These are phyloP conservation scores for Lepidocyrtinus sp. DNA, from an alignment of 2,888 invertebrate genomes.

Conservation along the genomic window DNA sequence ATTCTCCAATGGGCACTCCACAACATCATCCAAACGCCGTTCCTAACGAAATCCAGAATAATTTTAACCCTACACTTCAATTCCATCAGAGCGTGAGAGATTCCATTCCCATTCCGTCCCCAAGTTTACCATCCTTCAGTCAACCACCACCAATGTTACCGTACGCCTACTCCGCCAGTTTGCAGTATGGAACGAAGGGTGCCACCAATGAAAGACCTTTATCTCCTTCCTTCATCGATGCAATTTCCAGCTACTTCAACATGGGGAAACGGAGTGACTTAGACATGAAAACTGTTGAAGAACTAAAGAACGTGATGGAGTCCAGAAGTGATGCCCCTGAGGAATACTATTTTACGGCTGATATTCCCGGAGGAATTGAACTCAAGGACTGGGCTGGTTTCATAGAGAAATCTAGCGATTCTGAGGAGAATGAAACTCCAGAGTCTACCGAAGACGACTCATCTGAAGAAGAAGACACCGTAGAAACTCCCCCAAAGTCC, in stretches of 20 bases:
- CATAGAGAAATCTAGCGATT: not conserved
- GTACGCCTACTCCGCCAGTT: slow-evolving; percentile 24
- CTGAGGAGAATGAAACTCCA: not conserved
- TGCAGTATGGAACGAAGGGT: not conserved
- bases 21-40: slow-evolving; percentile 18
- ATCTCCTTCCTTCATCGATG: slow-evolving; percentile 26
- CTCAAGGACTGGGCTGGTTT: not conserved
- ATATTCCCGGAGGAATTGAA: too few relatives aligned
- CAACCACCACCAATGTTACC: slow-evolving; percentile 19
- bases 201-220: not conserved
- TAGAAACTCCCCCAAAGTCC: too few relatives aligned
- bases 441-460: slow-evolving; percentile 9
- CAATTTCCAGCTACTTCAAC: slow-evolving; percentile 36
- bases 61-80: slow-evolving; percentile 30
- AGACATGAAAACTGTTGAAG: not conserved
- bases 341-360: too few relatives aligned
- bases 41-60: slow-evolving; percentile 28
- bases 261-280: slow-evolving; percentile 49
- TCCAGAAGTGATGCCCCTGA: slow-evolving; percentile 10
- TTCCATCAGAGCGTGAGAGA: slow-evolving; percentile 49
- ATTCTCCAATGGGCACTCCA: slow-evolving; percentile 12
- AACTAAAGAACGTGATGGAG: not conserved
- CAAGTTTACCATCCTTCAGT: not conserved
- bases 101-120: slow-evolving; percentile 35
- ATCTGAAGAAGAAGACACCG: slow-evolving; percentile 11